Conservation (phyloP, 2,888 invertebrate species). For the Tridacna gigas region DNA sequence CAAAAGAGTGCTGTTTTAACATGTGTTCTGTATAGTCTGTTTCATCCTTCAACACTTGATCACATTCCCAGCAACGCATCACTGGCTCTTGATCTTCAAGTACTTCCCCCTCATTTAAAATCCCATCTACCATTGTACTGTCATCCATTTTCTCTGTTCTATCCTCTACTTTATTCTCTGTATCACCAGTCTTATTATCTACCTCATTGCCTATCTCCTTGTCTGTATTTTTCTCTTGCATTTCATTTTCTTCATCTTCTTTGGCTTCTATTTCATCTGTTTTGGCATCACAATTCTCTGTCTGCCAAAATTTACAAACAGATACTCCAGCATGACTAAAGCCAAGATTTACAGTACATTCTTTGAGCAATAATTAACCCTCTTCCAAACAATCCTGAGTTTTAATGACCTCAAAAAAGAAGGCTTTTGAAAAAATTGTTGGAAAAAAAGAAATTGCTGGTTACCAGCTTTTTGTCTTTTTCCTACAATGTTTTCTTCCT, state of each 20-base stretch:
- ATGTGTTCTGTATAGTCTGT: constrained; percentile 12
- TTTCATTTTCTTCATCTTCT: not conserved
- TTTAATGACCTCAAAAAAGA: not conserved
- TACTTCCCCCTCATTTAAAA: not conserved
- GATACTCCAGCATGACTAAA: not conserved
- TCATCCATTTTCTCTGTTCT: not conserved
- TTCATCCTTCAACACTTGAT: not conserved
- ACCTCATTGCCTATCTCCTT: not conserved
- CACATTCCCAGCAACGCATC: constrained; percentile 6
- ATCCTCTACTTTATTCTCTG: not conserved
- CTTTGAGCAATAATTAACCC: not conserved
- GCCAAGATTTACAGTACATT: not conserved
- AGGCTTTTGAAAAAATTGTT: not conserved
- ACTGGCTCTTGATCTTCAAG: not conserved
- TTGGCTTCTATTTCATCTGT: not conserved
- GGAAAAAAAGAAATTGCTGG: not conserved
- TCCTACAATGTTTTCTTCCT: not conserved
- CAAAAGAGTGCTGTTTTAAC: constrained; percentile 6
- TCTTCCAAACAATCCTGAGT: not conserved
- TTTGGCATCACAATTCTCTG: not conserved
- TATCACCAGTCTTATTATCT: not conserved
- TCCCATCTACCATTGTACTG: not conserved
- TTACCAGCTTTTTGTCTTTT: not conserved
- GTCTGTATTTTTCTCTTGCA: not conserved
- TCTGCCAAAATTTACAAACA: not conserved